Evolutionary conservation across 2,888 invertebrate species (phyloP).

Genomic region (Cecidostiba fungosa): DNA sequence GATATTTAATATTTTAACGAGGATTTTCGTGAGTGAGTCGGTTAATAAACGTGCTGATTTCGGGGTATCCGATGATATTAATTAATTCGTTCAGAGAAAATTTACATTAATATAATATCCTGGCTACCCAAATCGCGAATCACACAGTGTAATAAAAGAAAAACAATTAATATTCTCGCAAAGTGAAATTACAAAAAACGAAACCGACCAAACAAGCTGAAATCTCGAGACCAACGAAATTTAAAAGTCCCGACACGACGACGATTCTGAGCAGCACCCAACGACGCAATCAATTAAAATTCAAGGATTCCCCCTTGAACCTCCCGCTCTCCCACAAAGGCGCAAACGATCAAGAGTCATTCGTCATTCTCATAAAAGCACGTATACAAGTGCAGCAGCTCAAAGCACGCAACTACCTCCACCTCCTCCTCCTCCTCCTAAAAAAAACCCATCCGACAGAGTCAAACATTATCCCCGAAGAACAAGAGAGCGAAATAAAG

Average conservation of each 20-base stretch:
- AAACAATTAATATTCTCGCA: too few relatives aligned
- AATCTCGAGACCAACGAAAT: neutral
- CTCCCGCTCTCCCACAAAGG: neutral
- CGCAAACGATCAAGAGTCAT: neutral
- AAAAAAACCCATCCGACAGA: neutral
- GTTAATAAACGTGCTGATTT: too few relatives aligned
- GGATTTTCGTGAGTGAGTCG: too few relatives aligned
- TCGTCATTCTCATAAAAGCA: slow-evolving; percentile 7
- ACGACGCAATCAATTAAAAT: neutral
- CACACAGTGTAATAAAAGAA: too few relatives aligned
- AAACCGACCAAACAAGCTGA: neutral
- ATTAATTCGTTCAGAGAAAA: too few relatives aligned
- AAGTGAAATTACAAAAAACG: too few relatives aligned
- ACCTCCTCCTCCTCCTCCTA: neutral
- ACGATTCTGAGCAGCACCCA: too few relatives aligned
- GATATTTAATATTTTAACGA: too few relatives aligned
- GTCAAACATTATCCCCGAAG: slow-evolving; percentile 13
- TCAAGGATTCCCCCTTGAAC: neutral
- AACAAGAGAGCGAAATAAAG: slow-evolving; percentile 6
- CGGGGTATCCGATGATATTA: too few relatives aligned
- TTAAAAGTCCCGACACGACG: neutral
- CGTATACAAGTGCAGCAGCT: neutral
- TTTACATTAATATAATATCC: too few relatives aligned
- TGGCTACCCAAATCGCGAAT: too few relatives aligned
- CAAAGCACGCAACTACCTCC: neutral